Percentiles rank a stretch among this genome's conserved stretches.
phyloP scores from a whole-genome alignment of 2,113 vertebrate species.

The Heterochromis multidens region DNA sequence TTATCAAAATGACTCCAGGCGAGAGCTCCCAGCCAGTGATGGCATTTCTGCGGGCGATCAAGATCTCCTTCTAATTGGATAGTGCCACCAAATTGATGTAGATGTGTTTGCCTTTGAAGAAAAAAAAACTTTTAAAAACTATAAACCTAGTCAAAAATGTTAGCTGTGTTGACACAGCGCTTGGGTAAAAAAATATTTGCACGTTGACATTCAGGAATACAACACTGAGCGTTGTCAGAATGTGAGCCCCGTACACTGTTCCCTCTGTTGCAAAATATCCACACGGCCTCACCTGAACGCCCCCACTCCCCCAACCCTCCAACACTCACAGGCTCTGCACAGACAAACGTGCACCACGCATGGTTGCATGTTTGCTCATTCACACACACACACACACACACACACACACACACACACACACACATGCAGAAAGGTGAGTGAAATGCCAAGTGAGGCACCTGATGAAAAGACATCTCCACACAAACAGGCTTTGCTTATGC shows the following conservation, averaged over 20 bases:
- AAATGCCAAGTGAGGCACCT: constrained; percentile 62
- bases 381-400: constrained; percentile 6
- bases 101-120: constrained; percentile 70
- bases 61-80: constrained; percentile 60
- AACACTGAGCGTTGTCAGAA: constrained; percentile 70
- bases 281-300: constrained; percentile 61
- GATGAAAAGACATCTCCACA: constrained; percentile 73
- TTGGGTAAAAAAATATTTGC: constrained; percentile 75
- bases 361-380: constrained; percentile 30
- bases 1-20: constrained; percentile 4
- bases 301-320: not conserved
- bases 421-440: constrained; percentile 51
- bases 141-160: constrained; percentile 68
- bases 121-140: constrained; percentile 65
- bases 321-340: constrained; percentile 30
- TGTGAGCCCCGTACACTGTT: constrained; percentile 70
- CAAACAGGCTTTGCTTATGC: constrained; percentile 69
- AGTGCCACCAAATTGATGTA: constrained; percentile 62
- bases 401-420: not conserved
- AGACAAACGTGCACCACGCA: constrained; percentile 43
- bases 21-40: constrained; percentile 4
- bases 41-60: constrained; percentile 38
- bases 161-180: constrained; percentile 71
- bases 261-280: constrained; percentile 72
- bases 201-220: constrained; percentile 60